Evolutionary conservation across 2,888 invertebrate species (phyloP), one percentile per base, ranked within the genome.

Genomic region (Thyatira batis): DNA sequence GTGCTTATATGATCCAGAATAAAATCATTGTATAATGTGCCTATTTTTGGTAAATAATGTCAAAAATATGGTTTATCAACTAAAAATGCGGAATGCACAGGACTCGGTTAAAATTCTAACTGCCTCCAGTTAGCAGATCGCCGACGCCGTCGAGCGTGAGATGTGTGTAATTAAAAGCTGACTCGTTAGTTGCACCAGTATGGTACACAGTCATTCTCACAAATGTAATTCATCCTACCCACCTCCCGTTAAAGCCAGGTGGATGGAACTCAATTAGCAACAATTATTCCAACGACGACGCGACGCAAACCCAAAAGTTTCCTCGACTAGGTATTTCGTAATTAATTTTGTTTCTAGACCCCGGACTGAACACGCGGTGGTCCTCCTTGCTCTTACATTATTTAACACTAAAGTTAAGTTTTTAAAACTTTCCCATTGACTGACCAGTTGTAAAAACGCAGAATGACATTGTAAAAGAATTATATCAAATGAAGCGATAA

Each of bases 181-280:
- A 67, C 72, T 78, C 75, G 69, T 78, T 76, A 77, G 71, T 52
- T 69, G 73, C 72, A 68, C 58, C 58, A 52, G 43, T n/a, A 56
- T 49, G 49, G 58, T 54, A 57, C 54, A 61, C 57, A 57, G 60
- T 59, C 61, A 69, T 65, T 64, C 60, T 66, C 64, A 57, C 68
- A 61, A 70, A 75, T 71, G 78, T 78, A 71, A 79, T 73, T 71
- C 67, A 68, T 67, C 72, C n/a, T 39, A 5, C 71, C 61, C 63
- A 64, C 57, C 65, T 67, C 71, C 65, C 72, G 73, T 67, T 71
- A 70, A 61, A 75, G 66, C 76, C 82, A 84, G 84, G 83, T 85
- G 76, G 80, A 77, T 76, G 78, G 76, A 85, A 87, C 87, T 86
- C 87, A 86, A 88, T 89, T 89, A 89, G 83, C 84, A 83, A 83